These are phyloP conservation scores for Clytia hemisphaerica DNA, from an alignment of 30 jellyfish, hydroid and myxozoan genomes.

Conservation along the genomic window DNA sequence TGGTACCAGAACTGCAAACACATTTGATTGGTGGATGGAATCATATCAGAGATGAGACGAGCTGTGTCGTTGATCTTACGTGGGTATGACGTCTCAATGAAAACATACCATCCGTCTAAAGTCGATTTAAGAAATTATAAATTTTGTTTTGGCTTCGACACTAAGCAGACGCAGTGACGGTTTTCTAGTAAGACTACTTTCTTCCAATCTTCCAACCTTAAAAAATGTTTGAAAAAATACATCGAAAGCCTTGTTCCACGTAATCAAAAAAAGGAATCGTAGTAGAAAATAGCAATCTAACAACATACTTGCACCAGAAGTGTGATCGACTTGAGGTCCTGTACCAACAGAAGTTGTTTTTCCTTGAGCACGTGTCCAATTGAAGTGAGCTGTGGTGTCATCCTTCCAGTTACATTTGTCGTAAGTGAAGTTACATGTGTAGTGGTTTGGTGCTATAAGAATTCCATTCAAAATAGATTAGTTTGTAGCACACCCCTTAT, in stretches of 20 bases:
- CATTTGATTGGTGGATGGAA: conserved; percentile 66
- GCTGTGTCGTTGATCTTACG: conserved; percentile 93
- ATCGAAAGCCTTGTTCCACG: too few species aligned
- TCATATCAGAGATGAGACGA: conserved; percentile 54
- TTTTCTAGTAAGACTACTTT: too few species aligned
- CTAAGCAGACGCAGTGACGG: too few species aligned
- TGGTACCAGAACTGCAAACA: conserved; percentile 96
- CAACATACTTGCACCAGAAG: conserved; percentile 73
- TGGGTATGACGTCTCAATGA: conserved; percentile 89
- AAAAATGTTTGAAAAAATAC: too few species aligned
- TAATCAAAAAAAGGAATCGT: too few species aligned
- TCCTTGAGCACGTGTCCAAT: conserved; percentile 88
- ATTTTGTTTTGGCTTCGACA: too few species aligned
- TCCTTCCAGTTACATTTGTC: conserved; percentile 78
- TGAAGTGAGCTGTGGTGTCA: conserved; percentile 65
- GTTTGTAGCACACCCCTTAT: too few species aligned
- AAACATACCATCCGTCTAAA: conserved; percentile 76
- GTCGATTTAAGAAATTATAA: too few species aligned
- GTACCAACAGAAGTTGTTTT: conserved; percentile 64
- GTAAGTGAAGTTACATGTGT: conserved; percentile 75
- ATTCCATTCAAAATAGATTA: not conserved
- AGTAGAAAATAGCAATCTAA: too few species aligned
- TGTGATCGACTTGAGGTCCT: conserved; percentile 82
- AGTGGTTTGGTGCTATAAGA: conserved; percentile 56
- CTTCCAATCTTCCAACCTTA: too few species aligned